Conservation (phyloP, 1,140 invertebrate species). For the Aphidius gifuensis region DNA sequence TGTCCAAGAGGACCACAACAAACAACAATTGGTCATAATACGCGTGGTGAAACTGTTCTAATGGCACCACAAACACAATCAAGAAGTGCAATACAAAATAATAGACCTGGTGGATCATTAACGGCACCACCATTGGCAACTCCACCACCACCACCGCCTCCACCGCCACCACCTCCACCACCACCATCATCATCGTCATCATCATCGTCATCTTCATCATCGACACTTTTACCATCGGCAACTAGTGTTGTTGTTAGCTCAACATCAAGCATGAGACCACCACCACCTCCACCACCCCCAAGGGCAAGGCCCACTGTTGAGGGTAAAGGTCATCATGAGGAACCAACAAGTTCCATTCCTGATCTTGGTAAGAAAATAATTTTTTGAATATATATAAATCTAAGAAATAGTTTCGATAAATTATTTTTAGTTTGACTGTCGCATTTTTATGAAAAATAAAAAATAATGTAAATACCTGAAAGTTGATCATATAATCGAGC, state of each 20-base stretch:
- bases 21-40: slow-evolving; percentile 8
- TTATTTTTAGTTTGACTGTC: no score
- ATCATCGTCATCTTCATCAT: slow-evolving; percentile 23
- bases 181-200: slow-evolving; percentile 22
- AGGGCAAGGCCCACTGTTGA: slow-evolving; percentile 48
- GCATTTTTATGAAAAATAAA: not conserved
- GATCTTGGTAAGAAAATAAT: slow-evolving; percentile 69
- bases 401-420: not conserved
- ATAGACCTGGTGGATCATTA: slow-evolving; percentile 4
- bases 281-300: slow-evolving; percentile 57
- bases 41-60: slow-evolving; percentile 46
- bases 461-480: not conserved
- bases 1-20: slow-evolving; percentile 41
- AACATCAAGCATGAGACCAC: slow-evolving; percentile 56
- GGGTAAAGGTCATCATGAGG: slow-evolving; percentile 61
- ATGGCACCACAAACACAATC: slow-evolving; percentile 52
- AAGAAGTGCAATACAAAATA: slow-evolving; percentile 24
- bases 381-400: not conserved
- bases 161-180: slow-evolving; percentile 21
- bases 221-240: slow-evolving; percentile 27
- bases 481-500: no score
- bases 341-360: slow-evolving; percentile 79
- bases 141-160: not conserved
- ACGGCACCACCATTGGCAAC: slow-evolving; percentile 1
- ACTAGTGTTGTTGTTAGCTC: slow-evolving; percentile 50